A percentile compares a stretch with the other conserved stretches of the same genome.
Conservation (phyloP, 2,888 invertebrate species). For the Eilema depressum region DNA sequence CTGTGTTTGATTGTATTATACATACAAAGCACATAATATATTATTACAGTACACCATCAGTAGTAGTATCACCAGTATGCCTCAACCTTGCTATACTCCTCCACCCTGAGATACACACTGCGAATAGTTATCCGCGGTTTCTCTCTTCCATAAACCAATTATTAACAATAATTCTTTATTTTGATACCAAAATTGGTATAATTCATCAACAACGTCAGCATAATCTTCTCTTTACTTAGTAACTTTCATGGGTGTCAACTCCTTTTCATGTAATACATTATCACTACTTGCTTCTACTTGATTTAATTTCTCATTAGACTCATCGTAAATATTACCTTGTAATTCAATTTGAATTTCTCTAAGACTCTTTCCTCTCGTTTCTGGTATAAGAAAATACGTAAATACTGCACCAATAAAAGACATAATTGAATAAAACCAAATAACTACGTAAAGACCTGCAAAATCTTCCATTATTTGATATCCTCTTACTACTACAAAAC, state of each 20-base stretch:
- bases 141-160: background rate
- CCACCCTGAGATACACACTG: no score
- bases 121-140: background rate
- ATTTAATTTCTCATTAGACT: conserved; percentile 46
- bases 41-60: no score
- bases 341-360: conserved; percentile 69
- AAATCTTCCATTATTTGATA: conserved; percentile 81
- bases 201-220: background rate
- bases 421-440: conserved; percentile 80
- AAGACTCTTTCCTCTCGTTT: conserved; percentile 86
- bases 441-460: conserved; percentile 81
- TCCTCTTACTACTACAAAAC: conserved; percentile 81
- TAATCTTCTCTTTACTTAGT: background rate
- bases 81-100: no score
- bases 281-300: conserved; percentile 23
- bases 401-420: conserved; percentile 81
- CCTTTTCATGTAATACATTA: conserved; percentile 31
- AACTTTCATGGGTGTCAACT: conserved; percentile 41
- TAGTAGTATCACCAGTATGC: no score
- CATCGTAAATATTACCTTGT: conserved; percentile 69
- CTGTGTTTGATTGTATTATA: no score
- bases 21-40: no score
- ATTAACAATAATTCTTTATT: no score
- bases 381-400: conserved; percentile 81
- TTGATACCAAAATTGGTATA: background rate